phyloP scores from a whole-genome alignment of 2,888 invertebrate genomes.

The Hydrotaea diabolus region DNA sequence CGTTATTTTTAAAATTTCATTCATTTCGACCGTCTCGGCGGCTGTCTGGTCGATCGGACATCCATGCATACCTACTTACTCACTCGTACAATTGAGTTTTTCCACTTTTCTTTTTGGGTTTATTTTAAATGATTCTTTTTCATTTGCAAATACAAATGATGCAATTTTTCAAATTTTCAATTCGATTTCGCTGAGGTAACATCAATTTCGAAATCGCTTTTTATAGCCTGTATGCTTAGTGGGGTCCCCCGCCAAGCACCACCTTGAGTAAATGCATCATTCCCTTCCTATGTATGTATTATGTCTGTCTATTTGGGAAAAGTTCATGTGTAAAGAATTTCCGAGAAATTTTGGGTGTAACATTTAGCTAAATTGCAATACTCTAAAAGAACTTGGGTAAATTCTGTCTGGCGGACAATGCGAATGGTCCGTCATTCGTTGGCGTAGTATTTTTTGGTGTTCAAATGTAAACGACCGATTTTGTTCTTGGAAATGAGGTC shows the following conservation, averaged over 20 bases:
- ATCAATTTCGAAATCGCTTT: slow-evolving; percentile 9
- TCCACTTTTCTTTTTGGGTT: background rate
- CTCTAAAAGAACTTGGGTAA: too few species aligned
- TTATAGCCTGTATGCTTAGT: background rate
- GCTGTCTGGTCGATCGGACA: slow-evolving; percentile 3
- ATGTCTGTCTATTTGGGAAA: background rate
- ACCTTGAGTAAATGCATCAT: background rate
- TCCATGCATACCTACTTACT: background rate
- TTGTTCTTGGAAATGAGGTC: background rate
- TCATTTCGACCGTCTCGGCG: slow-evolving; percentile 13
- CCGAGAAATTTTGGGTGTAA: background rate
- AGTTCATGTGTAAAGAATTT: slow-evolving; percentile 15
- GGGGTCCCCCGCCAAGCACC: background rate
- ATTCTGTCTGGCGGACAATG: too few species aligned
- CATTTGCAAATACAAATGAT: slow-evolving; percentile 21
- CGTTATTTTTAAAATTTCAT: slow-evolving; percentile 43
- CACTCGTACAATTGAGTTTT: background rate
- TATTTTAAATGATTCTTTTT: slow-evolving; percentile 6
- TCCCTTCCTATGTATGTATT: background rate
- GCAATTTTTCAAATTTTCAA: slow-evolving; percentile 20
- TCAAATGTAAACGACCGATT: slow-evolving; percentile 20
- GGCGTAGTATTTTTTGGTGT: background rate
- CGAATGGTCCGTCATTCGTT: background rate
- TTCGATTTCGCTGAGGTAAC: slow-evolving; percentile 5
- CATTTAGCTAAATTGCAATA: background rate